Evolutionary conservation across 2,113 vertebrate species (phyloP), one percentile per base, ranked within the genome.

Genomic region (Podocnemis expansa): DNA sequence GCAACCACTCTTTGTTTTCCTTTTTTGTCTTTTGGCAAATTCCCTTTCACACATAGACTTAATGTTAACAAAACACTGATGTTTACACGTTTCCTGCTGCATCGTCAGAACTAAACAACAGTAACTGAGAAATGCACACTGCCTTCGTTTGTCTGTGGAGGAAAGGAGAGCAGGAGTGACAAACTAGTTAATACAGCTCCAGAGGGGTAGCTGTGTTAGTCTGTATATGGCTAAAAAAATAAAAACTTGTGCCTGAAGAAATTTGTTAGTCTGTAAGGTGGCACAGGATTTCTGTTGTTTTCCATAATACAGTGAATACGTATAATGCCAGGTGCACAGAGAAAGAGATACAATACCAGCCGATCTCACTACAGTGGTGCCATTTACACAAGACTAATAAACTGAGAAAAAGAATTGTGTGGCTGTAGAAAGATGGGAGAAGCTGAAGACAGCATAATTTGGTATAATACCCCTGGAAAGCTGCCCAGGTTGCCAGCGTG

Each of bases 1-100:
- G 87, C 91, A 90, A 95, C 58, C 76, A 89, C 89, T 45, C 80
- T 96, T 96, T 95, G 85, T 94, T 96, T 93, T 87, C 70, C 47
- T 43, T 67, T 13, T 22, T 47, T 1, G 29, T 13, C 78, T 85
- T 85, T 63, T 86, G 79, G 75, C 92, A 85, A 86, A 16, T 78
- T 82, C 78, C 60, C 73, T 91, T 84, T 56, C 85, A 82, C 80
- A 88, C 86, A 67, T 63, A 90, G 90, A 87, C 82, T 84, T 81
- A 92, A 93, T 67, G 60, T 84, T 94, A 93, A 83, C 84, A 87
- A 92, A 95, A 88, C 41, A n/a, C 21, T 56, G 3, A 55, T 73
- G n/a, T 91, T 94, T 94, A 83, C 85, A 29, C 0, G 91, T 89
- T 95, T 94, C 86, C 52, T 51, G 79, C 84, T 90, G 82, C 29